These are phyloP conservation scores for Apocheima hispidaria DNA, from an alignment of 2,888 invertebrate genomes.

Conservation along the genomic window DNA sequence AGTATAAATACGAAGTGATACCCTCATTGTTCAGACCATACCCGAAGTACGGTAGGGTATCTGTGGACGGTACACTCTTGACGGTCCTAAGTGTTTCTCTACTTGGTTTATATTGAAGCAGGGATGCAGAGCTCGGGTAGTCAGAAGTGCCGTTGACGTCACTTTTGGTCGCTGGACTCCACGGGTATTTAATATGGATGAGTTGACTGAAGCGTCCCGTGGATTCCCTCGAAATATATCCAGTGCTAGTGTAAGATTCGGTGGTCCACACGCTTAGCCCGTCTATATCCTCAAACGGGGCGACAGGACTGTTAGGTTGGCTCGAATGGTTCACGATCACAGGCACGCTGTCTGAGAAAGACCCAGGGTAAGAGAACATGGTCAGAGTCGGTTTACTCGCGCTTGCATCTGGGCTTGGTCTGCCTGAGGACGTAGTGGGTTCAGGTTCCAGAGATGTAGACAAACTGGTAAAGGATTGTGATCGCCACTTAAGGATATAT, in stretches of 20 bases:
- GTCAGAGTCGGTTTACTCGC: conserved; percentile 40
- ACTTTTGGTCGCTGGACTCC: conserved; percentile 54
- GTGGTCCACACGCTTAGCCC: conserved; percentile 59
- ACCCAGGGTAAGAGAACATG: conserved; percentile 14
- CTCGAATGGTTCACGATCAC: background rate
- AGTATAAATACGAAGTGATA: conserved; percentile 31
- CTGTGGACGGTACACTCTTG: background rate
- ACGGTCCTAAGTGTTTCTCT: background rate
- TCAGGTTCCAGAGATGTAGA: conserved; percentile 50
- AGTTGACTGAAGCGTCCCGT: conserved; percentile 21
- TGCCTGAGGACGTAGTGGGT: conserved; percentile 47
- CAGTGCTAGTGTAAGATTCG: conserved; percentile 55
- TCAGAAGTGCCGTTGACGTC: conserved; percentile 14
- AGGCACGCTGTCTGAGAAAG: conserved; percentile 13
- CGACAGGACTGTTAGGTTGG: background rate
- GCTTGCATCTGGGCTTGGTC: conserved; percentile 12
- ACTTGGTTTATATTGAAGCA: background rate
- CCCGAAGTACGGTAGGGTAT: background rate
- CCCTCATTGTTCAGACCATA: background rate
- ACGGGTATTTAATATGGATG: conserved; percentile 52
- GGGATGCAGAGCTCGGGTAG: conserved; percentile 57
- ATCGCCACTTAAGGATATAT: background rate
- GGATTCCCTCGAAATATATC: conserved; percentile 1
- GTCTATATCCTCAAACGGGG: background rate
- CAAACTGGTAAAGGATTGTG: background rate